Evolutionary conservation across 2,113 vertebrate genomes (phyloP).

Genomic region (Poeciliopsis retropinna): DNA sequence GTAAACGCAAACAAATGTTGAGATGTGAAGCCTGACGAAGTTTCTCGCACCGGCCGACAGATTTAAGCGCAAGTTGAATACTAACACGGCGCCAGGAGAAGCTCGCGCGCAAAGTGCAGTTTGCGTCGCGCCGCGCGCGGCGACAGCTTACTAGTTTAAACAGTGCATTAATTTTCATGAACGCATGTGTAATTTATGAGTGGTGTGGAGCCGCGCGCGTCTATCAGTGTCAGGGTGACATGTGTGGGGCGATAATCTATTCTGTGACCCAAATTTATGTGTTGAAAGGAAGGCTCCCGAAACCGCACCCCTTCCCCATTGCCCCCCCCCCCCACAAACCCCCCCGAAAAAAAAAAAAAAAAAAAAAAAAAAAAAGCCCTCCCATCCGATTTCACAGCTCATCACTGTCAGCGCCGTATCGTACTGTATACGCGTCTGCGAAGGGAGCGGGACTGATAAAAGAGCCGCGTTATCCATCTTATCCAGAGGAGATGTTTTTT

Average conservation of each 20-base stretch:
- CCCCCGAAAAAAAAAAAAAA: too few species aligned
- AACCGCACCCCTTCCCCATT: constrained; percentile 31
- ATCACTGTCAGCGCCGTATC: constrained; percentile 69
- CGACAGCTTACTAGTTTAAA: constrained; percentile 66
- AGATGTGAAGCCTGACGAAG: constrained; percentile 2
- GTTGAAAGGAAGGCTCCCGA: constrained; percentile 67
- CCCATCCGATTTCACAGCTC: constrained; percentile 74
- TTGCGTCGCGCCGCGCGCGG: constrained; percentile 37
- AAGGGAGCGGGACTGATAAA: constrained; percentile 61
- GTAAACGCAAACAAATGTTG: not conserved
- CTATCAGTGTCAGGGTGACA: constrained; percentile 69
- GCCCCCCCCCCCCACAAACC: too few species aligned
- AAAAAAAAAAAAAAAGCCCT: constrained; percentile 25
- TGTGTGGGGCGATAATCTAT: constrained; percentile 72
- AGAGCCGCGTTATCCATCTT: constrained; percentile 73
- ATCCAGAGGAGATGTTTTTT: constrained; percentile 75
- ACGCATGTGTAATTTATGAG: constrained; percentile 65
- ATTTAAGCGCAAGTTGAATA: constrained; percentile 24
- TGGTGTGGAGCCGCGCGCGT: constrained; percentile 46
- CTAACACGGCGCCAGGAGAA: constrained; percentile 21
- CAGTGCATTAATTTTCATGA: constrained; percentile 58
- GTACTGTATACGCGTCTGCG: not conserved
- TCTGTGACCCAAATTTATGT: constrained; percentile 77
- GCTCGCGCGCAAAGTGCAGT: constrained; percentile 14
- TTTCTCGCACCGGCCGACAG: constrained; percentile 13